Evolutionary conservation across 1,140 invertebrate species (phyloP).

Genomic region (Orchesella cincta): DNA sequence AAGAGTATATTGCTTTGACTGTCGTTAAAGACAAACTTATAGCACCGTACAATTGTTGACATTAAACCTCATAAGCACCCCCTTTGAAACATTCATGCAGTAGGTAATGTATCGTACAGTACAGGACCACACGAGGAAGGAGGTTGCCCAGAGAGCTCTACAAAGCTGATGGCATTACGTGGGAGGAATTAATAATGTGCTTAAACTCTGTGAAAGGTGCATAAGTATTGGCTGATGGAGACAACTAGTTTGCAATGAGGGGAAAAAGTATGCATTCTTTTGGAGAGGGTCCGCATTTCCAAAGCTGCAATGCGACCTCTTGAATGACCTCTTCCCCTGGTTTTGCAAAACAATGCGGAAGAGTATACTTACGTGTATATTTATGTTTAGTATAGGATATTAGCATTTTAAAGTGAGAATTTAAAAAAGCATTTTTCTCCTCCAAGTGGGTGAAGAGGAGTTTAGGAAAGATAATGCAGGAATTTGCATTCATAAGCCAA

Average conservation of each 20-base stretch:
- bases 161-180: background rate
- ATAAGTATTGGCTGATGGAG: background rate
- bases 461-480: background rate
- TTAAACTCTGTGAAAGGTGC: background rate
- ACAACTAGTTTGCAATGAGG: background rate
- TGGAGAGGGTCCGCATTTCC: background rate
- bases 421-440: no score
- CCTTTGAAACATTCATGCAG: no score
- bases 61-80: no score
- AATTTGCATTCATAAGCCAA: background rate
- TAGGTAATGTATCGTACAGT: no score
- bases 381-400: no score
- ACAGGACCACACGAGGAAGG: no score
- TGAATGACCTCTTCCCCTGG: background rate
- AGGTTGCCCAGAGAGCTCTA: no score
- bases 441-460: background rate
- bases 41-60: no score
- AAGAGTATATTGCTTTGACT: no score
- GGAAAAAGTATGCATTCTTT: background rate
- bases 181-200: background rate
- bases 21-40: no score
- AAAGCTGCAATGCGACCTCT: background rate
- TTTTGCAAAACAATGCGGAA: background rate
- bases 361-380: background rate
- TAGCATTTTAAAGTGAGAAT: no score